Evolutionary conservation across 2,113 vertebrate genomes (phyloP), one percentile per base, ranked within the genome.

Genomic region (Muntiacus reevesi): DNA sequence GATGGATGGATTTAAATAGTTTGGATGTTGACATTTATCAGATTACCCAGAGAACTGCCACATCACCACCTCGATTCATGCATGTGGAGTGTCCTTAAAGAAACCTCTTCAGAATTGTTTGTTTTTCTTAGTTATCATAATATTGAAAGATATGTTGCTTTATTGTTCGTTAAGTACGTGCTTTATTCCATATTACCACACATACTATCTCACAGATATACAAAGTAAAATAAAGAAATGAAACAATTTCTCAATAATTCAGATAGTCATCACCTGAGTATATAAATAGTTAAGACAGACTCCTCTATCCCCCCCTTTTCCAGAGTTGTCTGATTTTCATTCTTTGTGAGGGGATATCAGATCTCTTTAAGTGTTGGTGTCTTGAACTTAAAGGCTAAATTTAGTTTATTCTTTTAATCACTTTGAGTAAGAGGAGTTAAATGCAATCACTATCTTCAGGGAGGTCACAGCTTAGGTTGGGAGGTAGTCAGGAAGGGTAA

Each of bases 11-110:
- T 96, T 91, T n/a, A 84, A 87, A 88, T 55, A 40, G 92, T 87
- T 79, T 64, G 60, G 67, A 94, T 97, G 89, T 93, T 98, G 96
- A 96, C 91, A 95, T 94, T 97, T 95, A 78, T 97, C 95, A 94
- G 33, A 78, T 95, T 94, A 87, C 93, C 23, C 16, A 3, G 27
- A 96, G 89, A 88, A 85, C 14, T 40, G 84, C 96, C 96, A 95
- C 87, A 23, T 90, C 87, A 50, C 89, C 96, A 81, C 55, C 71
- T 95, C 12, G 8, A 59, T 64, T 82, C 71, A 17, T 7, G 17
- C 36, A 30, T 9, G 0, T 6, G 30, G 47, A 40, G 30, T 55
- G 55, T 55, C 95, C 92, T 96, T 97, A 84, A 91, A 92, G 92
- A 95, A 82, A 55, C 89, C 93, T 96, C 91, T 95, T 98, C 62